Conservation (phyloP, 2,888 invertebrate genomes). For the Hypercompe scribonia region DNA sequence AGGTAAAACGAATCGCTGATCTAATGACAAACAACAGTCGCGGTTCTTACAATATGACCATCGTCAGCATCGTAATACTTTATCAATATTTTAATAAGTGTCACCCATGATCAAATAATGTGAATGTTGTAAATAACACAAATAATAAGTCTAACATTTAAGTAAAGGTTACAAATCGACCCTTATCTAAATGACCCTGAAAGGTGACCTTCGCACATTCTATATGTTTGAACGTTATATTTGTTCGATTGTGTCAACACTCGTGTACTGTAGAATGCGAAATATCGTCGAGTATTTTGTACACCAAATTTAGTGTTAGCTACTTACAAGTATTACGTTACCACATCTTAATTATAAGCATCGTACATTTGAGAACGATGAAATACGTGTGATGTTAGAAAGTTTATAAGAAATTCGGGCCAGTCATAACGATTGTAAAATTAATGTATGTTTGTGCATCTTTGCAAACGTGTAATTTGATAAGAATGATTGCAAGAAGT, state of each 20-base stretch:
- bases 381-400: constrained; percentile 1
- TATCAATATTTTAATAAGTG: too few relatives aligned
- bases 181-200: constrained; percentile 69
- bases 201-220: constrained; percentile 73
- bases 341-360: background rate
- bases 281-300: constrained; percentile 3
- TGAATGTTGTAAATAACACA: constrained; percentile 20
- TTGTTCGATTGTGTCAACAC: constrained; percentile 48
- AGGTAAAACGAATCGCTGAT: too few relatives aligned
- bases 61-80: too few relatives aligned
- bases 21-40: too few relatives aligned
- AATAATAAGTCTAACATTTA: constrained; percentile 49
- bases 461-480: background rate
- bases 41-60: too few relatives aligned
- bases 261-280: constrained; percentile 12
- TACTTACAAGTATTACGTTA: background rate
- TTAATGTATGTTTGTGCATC: background rate
- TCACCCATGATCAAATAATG: background rate
- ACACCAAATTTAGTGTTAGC: constrained; percentile 6
- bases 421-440: background rate
- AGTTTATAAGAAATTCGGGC: background rate
- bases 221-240: constrained; percentile 59
- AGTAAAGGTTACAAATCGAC: constrained; percentile 44
- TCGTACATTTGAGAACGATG: background rate
- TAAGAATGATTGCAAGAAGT: background rate